Conservation (phyloP, 2,888 invertebrate species). For the Xylota sylvarum region DNA sequence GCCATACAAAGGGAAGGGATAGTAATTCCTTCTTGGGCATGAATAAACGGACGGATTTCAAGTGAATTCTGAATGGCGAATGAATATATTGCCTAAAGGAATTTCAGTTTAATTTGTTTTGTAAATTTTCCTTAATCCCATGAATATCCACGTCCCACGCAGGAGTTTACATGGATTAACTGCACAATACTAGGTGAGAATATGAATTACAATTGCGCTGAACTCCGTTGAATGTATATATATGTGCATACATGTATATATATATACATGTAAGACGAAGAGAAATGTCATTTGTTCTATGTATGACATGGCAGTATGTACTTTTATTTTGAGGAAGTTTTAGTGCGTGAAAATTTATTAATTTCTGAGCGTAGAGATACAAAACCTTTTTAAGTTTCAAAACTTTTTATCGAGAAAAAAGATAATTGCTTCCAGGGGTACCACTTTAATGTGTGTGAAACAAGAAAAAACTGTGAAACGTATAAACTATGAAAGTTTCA, state of each 20-base stretch:
- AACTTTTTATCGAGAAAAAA: neutral
- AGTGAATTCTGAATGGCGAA: constrained; percentile 20
- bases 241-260: too few relatives aligned
- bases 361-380: neutral
- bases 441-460: neutral
- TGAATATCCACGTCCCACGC: neutral
- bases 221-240: neutral
- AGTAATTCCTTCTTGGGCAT: constrained; percentile 13
- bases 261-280: neutral
- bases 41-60: constrained; percentile 30
- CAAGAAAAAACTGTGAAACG: neutral
- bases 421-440: neutral
- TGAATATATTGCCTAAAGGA: constrained; percentile 28
- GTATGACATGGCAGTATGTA: neutral
- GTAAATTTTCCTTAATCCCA: constrained; percentile 26
- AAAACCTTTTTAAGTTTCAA: neutral
- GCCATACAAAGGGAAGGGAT: constrained; percentile 17
- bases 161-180: constrained; percentile 5
- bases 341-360: constrained; percentile 11
- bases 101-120: constrained; percentile 37
- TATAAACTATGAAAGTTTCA: neutral
- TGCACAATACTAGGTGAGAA: constrained; percentile 23
- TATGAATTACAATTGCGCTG: constrained; percentile 10
- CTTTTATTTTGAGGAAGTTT: neutral
- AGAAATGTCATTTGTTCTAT: neutral